Conservation (phyloP, 2,797 vertebrate species). For the Rallus crepitans region DNA sequence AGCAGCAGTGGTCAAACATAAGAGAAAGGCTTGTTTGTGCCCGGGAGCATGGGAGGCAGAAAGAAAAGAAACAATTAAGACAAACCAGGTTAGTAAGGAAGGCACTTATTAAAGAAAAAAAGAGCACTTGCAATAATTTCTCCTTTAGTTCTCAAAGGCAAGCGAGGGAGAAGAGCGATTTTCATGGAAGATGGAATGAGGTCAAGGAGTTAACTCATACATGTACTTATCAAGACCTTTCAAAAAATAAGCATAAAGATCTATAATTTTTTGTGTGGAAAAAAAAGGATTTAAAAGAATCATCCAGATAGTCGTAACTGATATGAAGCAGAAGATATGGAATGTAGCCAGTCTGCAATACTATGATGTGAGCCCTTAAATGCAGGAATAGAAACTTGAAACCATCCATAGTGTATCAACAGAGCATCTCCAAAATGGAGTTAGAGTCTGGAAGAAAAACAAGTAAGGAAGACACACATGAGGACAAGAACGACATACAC, state of each 20-base stretch:
- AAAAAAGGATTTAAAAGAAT: neutral
- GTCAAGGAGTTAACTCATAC: conserved; percentile 40
- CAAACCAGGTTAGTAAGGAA: conserved; percentile 10
- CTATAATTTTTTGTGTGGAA: neutral
- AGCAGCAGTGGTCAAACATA: neutral
- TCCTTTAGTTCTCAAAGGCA: conserved; percentile 28
- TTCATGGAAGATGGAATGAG: conserved; percentile 43
- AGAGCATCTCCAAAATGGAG: neutral
- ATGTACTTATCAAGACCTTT: neutral
- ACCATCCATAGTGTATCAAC: neutral
- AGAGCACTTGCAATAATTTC: conserved; percentile 11
- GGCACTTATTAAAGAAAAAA: conserved; percentile 44
- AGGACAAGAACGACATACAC: neutral
- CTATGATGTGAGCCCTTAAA: neutral
- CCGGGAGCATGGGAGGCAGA: neutral
- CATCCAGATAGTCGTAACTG: neutral
- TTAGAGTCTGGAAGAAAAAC: neutral
- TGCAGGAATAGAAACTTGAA: neutral
- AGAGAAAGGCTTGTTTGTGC: conserved; percentile 6
- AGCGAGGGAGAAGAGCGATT: conserved; percentile 6
- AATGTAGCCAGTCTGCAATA: neutral
- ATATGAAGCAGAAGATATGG: neutral
- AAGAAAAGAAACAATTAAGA: conserved; percentile 35
- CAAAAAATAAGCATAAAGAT: neutral
- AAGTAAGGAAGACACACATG: neutral